Base-by-base conservation (phyloP, 37 sponge, comb jelly and placozoan genomes). In the Ephydatia muelleri region DNA sequence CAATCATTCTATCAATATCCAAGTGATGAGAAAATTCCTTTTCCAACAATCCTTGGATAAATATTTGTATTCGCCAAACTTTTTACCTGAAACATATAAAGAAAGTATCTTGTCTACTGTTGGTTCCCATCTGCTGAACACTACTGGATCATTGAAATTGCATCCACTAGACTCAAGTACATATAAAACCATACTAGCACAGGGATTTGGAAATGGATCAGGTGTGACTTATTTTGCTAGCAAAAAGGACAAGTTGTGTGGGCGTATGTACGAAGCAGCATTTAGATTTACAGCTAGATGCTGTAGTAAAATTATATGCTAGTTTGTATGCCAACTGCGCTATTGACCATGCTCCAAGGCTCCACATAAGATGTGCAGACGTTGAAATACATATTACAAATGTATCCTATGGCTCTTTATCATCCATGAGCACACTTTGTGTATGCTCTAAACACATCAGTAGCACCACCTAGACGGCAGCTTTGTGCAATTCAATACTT, bases 11-110 rank as follows among this genome's bases (percentile, higher is more conserved):
- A 49, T 91, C 19, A 87, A 91, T 65, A 40, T 75, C 4, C 92
- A 91, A 77, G 30, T 91, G 21, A 83, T 91, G 83, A 38, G 69
- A 1, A 86, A 78, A 30, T 91, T 91, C 78, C 4, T 16, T 0
- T 32, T 27, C 2, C 76, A 75, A 0, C 80, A 67, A 35, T 39
- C 14, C 35, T 67, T 80, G 67, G 36, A 68, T 22, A 80, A 67
- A 8, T 57, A 57, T 57, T 1, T 57, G 12, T 57, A 1, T 19
- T 14, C 9, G 19, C 19, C 57, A 1, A 21, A 14, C 6, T 57
- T 57, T 57, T 11, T 57, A 1, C 57, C 19, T 19, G 19, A 57
- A 1, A 21, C 9, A 57, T 57, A 57, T 14, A 57, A 57, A 57
- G 57, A 57, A 4, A 16, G 16, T 14, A 57, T 57, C 1, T 19